Percentiles rank a stretch among this genome's conserved stretches.
Evolutionary conservation across 2,113 vertebrate species (phyloP).

Genomic region (Antigone vipio): DNA sequence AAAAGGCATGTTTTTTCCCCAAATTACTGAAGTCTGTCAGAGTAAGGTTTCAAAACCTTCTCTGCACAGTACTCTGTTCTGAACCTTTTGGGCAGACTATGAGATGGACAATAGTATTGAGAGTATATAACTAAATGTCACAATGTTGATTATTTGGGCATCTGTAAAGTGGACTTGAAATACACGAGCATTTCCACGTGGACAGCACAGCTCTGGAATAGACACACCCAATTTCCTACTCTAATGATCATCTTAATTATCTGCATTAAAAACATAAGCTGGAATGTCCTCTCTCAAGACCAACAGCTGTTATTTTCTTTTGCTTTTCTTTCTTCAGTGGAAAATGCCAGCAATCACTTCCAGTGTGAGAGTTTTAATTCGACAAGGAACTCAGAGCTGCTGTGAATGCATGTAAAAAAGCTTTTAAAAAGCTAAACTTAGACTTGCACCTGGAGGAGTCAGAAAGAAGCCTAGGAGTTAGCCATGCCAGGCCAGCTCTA

Average conservation of each 20-base stretch:
- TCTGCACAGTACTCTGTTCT: background rate
- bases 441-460: background rate
- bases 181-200: background rate
- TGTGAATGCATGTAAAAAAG: background rate
- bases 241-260: background rate
- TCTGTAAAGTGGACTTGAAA: background rate
- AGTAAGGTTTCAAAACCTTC: background rate
- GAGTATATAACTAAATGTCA: background rate
- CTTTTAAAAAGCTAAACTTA: background rate
- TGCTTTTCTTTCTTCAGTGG: background rate
- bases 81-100: background rate
- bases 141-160: background rate
- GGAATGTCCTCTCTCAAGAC: background rate
- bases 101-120: background rate
- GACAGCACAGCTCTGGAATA: background rate
- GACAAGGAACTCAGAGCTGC: background rate
- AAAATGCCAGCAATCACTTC: background rate
- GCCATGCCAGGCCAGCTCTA: background rate
- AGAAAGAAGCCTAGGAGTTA: background rate
- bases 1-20: background rate
- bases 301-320: constrained; percentile 2
- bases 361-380: background rate
- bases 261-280: background rate
- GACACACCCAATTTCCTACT: background rate
- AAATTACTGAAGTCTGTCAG: background rate